Base-by-base conservation (phyloP, 2,797 vertebrate species). In the Notolabrus celidotus region DNA sequence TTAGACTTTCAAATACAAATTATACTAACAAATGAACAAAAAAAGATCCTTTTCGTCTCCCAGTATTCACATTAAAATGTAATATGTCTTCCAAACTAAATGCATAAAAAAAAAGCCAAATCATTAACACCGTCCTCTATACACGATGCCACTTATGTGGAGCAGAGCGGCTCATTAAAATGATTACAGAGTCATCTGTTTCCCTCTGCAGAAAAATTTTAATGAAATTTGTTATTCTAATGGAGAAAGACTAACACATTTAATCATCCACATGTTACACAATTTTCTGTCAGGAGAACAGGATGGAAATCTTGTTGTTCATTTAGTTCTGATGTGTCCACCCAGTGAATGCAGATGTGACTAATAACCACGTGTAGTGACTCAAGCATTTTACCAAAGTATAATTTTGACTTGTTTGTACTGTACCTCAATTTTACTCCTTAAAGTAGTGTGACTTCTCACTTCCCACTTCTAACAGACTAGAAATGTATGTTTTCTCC, bases 141-240 rank as follows among this genome's bases (percentile, higher is more conserved):
- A 68, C 52, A 33, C 53, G 73, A 74, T 22, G 46, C 73, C 31
- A 41, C 73, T 77, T 61, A 50, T 64, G 39, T 10, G 43, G 60
- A 67, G 71, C 36, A 65, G 60, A 80, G 76, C 74, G 38, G 71
- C 81, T 86, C 53, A 92, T 93, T 91, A 82, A 79, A 82, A 79
- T 67, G 76, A 92, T 92, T 88, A 89, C 76, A 57, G 55, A 67
- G 68, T 64, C 70, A 77, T 79, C 83, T 51, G 57, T 47, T 71
- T 71, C 68, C 74, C 54, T 67, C 11, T 1, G 43, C 36, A 69
- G 77, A 67, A 17, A 53, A 67, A 45, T 47, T 74, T 47, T 74
- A 67, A 86, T 88, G 57, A 89, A 77, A 92, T 90, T 82, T 86
- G 76, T 77, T 86, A 90, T 90, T 90, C 79, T 86, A 90, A 91